A percentile compares a stretch with the other conserved stretches of the same genome.
Evolutionary conservation across 2,113 vertebrate genomes (phyloP).

Genomic region (Gobiocypris rarus): DNA sequence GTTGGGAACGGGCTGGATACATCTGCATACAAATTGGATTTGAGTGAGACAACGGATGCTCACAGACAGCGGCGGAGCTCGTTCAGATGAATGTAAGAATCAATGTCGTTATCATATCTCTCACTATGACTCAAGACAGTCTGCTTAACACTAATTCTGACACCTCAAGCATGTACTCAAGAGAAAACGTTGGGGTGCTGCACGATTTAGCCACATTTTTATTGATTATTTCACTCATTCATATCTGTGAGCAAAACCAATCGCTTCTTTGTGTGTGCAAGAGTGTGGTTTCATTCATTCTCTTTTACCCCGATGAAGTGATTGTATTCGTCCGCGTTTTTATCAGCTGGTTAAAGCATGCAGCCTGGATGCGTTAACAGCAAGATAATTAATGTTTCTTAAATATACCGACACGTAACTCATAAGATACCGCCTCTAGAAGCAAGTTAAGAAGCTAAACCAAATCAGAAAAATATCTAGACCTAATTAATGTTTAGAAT

Average conservation of each 20-base stretch:
- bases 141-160: not conserved
- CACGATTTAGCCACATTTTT: constrained; percentile 1
- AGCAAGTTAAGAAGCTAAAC: not conserved
- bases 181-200: not conserved
- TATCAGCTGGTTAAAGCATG: not conserved
- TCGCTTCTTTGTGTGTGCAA: constrained; percentile 1
- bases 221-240: constrained; percentile 22
- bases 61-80: constrained; percentile 35
- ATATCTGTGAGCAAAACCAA: constrained; percentile 5
- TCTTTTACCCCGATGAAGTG: not conserved
- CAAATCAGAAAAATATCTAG: not conserved
- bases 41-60: constrained; percentile 51
- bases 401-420: not conserved
- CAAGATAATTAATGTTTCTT: not conserved
- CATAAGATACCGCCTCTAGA: not conserved
- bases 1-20: constrained; percentile 15
- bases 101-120: not conserved
- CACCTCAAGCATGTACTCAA: not conserved
- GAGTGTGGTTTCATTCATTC: constrained; percentile 40
- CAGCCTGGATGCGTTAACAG: not conserved
- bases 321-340: not conserved
- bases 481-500: not conserved
- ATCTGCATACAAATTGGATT: constrained; percentile 60
- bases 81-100: constrained; percentile 63
- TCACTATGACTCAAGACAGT: not conserved